Evolutionary conservation across 2,888 invertebrate genomes (phyloP), one percentile per base, ranked within the genome.

Genomic region (Latrodectus hesperus): DNA sequence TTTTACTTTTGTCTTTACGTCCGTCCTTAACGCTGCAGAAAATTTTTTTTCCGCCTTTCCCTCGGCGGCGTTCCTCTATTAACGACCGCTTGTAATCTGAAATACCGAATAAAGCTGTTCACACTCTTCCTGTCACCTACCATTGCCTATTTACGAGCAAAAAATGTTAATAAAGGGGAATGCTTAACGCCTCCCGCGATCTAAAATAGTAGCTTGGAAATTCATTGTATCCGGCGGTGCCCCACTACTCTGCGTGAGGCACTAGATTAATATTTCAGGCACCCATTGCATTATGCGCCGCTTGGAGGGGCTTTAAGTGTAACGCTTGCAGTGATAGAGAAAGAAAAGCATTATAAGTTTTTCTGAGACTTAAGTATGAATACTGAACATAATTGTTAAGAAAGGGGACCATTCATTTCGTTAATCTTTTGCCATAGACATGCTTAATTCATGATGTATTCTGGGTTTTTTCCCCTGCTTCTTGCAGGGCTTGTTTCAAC

Each of bases 131-230:
- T 76, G 72, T 76, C 85, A 72, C 68, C 53, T 76, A 53, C 49
- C 55, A 68, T 76, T 76, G 75, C 38, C 55, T 78, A 52, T 70
- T 86, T 86, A 86, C 67, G 86, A 86, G 75, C 71, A 65, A 51
- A 86, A 86, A 86, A 86, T 81, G 81, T 71, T 86, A 81, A 86
- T 86, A 70, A 65, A 51, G 60, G 83, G 38, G 51, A 53, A 51
- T 17, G 52, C 51, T 67, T 77, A 14, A 68, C 80, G 64, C 76
- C 76, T 72, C 73, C 70, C 74, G 52, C 51, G 70, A 74, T 79
- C 73, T 17, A 52, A 76, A 64, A 80, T 67, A 70, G 72, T 71
- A 53, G 53, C 80, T 26, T 52, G 76, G 75, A 79, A 73, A 55
- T 17, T 51, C 74, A 78, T 38, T 67, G 70, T 79, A 79, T 85